A percentile compares a stretch with the other conserved stretches of the same genome.
phyloP scores from a whole-genome alignment of 2,797 vertebrate genomes.

The Brotula barbata region DNA sequence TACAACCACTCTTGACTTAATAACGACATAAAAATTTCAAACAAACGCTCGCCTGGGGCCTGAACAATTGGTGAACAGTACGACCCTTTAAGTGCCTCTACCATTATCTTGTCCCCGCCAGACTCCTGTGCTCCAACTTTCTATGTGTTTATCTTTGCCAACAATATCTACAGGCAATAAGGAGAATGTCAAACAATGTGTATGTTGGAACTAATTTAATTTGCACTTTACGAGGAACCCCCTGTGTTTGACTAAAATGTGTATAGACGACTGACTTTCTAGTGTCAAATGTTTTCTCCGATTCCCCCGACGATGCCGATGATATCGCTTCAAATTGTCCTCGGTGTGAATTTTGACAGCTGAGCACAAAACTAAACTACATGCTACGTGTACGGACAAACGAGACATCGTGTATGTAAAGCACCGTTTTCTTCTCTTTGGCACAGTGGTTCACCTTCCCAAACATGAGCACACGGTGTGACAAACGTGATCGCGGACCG shows the following conservation, averaged over 20 bases:
- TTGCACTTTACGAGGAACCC: slow-evolving; percentile 74
- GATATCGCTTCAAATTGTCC: slow-evolving; percentile 41
- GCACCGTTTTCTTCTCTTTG: slow-evolving; percentile 49
- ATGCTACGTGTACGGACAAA: slow-evolving; percentile 17
- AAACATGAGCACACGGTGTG: slow-evolving; percentile 49
- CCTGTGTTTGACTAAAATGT: slow-evolving; percentile 60
- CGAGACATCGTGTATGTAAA: slow-evolving; percentile 37
- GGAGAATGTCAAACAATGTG: slow-evolving; percentile 74
- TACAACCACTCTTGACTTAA: slow-evolving; percentile 32
- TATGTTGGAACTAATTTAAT: slow-evolving; percentile 75
- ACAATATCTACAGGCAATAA: slow-evolving; percentile 66
- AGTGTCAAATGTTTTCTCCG: slow-evolving; percentile 29
- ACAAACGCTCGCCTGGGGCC: slow-evolving; percentile 34
- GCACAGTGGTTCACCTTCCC: slow-evolving; percentile 47
- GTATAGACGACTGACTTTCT: slow-evolving; percentile 41
- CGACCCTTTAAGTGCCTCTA: slow-evolving; percentile 75
- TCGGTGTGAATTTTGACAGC: slow-evolving; percentile 33
- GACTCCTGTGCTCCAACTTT: slow-evolving; percentile 56
- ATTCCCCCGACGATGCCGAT: slow-evolving; percentile 27
- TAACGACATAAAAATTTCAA: slow-evolving; percentile 17
- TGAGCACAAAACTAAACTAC: slow-evolving; percentile 56
- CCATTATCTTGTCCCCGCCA: slow-evolving; percentile 50
- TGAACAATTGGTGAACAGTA: slow-evolving; percentile 60
- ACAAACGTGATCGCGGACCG: slow-evolving; percentile 23
- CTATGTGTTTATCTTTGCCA: slow-evolving; percentile 59